phyloP scores from a whole-genome alignment of 2,113 vertebrate species.

The Otocyon megalotis region DNA sequence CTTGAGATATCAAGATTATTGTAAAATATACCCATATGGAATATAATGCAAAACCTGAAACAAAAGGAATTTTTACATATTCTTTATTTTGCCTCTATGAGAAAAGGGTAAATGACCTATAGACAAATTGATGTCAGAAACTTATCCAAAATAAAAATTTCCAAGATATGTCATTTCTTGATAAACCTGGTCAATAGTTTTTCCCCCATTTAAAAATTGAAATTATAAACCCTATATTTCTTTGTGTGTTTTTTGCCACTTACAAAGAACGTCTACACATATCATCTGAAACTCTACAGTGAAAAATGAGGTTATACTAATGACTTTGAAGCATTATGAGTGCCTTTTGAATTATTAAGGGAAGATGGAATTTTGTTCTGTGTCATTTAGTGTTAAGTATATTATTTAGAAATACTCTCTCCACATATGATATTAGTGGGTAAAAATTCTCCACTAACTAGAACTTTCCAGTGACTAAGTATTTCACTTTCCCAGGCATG shows the following conservation, averaged over 20 bases:
- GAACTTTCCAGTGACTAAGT: not conserved
- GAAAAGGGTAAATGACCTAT: not conserved
- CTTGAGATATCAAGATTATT: not conserved
- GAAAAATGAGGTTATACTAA: conserved; percentile 35
- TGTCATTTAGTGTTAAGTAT: conserved; percentile 42
- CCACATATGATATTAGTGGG: not conserved
- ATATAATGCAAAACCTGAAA: not conserved
- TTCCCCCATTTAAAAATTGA: not conserved
- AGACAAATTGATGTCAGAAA: not conserved
- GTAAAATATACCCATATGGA: conserved; percentile 7
- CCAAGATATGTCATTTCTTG: not conserved
- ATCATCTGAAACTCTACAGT: not conserved
- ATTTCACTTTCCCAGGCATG: not conserved
- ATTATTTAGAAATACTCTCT: conserved; percentile 43
- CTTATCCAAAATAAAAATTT: not conserved
- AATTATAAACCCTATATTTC: not conserved
- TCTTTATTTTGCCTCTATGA: conserved; percentile 47
- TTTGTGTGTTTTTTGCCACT: not conserved
- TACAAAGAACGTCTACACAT: not conserved
- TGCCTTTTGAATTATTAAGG: conserved; percentile 46
- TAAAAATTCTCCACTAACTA: not conserved
- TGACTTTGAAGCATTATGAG: not conserved
- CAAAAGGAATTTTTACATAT: not conserved
- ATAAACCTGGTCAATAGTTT: not conserved
- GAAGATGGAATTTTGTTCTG: conserved; percentile 35